Evolutionary conservation across 2,113 vertebrate genomes (phyloP), one percentile per base, ranked within the genome.

Genomic region (Shinisaurus crocodilurus): DNA sequence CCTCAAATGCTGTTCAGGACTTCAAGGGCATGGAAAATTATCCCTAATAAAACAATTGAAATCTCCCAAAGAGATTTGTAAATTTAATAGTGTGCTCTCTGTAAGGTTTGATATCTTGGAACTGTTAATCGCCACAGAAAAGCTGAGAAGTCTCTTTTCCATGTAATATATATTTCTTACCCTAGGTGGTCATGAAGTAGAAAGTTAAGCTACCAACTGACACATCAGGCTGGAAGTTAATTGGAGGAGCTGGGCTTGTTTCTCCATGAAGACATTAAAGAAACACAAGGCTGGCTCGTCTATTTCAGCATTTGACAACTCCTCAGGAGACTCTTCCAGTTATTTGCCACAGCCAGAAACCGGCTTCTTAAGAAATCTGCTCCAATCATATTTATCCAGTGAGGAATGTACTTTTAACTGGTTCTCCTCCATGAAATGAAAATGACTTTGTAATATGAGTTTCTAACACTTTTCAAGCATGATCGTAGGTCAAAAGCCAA

Each of bases 41-140:
- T 54, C n/a, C 48, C 48, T 20, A 72, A 72, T 88, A 82, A 88
- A 88, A 88, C 50, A 45, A 18, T 7, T 88, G 63, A 82, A 54
- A 88, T 82, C 25, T 88, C 87, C 48, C 79, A 88, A 88, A 82
- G 48, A 89, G 18, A 89, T 83, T 25, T 89, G 37, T 74, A 74
- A 29, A 82, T 57, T 89, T 89, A 74, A 75, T 75, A 63, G 29
- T 48, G 50, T 75, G 72, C 37, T n/a, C 18, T 69, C 54, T 74
- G 79, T 43, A 80, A n/a, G 18, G 63, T 34, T 60, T 69, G 50
- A 89, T 74, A 82, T 74, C 29, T 89, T 74, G n/a, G 3, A 89
- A 86, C 48, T 85, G 43, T 50, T 85, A 85, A 85, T 85, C 16
- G 16, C 27, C 29, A n/a, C 65, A 27, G 48, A 74, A 54, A 37